A percentile compares a stretch with the other conserved stretches of the same genome.
Conservation (phyloP, 2,888 invertebrate genomes). For the Saturnia pavonia region DNA sequence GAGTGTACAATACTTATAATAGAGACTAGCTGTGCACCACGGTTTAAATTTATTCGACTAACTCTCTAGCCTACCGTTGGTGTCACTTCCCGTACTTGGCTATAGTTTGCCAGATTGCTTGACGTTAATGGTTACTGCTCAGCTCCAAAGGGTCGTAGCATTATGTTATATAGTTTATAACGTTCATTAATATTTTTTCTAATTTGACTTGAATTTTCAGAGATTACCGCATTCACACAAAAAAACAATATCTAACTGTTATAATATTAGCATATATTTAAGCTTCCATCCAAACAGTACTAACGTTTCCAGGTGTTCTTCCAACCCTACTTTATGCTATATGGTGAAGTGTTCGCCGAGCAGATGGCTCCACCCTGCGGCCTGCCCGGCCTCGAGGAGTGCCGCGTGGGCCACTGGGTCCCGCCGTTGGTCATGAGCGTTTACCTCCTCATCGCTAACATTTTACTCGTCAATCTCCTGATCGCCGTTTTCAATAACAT, state of each 20-base stretch:
- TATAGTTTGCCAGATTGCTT: too few species aligned
- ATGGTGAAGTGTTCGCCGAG: conserved; percentile 99
- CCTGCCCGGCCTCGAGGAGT: conserved; percentile 86
- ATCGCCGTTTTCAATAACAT: conserved; percentile 99
- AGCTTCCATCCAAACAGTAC: conserved; percentile 37
- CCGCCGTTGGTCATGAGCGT: conserved; percentile 97
- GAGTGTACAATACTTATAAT: conserved; percentile 5
- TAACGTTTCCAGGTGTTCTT: conserved; percentile 90
- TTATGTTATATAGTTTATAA: too few species aligned
- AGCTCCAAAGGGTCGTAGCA: too few species aligned
- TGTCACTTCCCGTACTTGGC: too few species aligned
- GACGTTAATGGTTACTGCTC: too few species aligned
- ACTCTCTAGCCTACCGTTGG: too few species aligned
- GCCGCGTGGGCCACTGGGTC: conserved; percentile 95
- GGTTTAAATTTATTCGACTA: too few species aligned
- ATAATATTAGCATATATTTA: background rate
- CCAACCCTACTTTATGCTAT: conserved; percentile 99
- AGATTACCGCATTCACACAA: too few species aligned
- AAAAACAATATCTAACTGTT: too few species aligned
- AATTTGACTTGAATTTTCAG: too few species aligned
- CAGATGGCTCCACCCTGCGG: conserved; percentile 97
- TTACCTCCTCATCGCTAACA: conserved; percentile 98
- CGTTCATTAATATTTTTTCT: too few species aligned
- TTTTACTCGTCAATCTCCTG: conserved; percentile 97
- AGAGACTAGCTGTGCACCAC: too few species aligned